These are phyloP conservation scores for Nothoprocta perdicaria DNA, from an alignment of 2,113 vertebrate species.

Conservation along the genomic window DNA sequence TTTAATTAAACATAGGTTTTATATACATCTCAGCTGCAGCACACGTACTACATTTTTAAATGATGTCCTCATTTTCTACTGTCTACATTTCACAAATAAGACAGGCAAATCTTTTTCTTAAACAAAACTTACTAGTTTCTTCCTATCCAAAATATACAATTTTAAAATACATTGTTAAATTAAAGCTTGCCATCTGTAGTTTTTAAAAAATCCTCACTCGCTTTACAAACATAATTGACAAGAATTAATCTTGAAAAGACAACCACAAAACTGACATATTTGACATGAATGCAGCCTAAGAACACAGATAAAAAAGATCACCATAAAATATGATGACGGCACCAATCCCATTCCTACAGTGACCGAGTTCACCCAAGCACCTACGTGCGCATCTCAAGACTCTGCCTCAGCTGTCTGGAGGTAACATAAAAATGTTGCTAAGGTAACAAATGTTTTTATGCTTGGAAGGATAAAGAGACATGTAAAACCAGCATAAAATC, in stretches of 20 bases:
- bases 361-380: not conserved
- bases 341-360: not conserved
- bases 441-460: slow-evolving; percentile 24
- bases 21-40: too few species aligned
- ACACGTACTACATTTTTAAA: not conserved
- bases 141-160: not conserved
- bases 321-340: not conserved
- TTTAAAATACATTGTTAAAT: not conserved
- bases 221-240: not conserved
- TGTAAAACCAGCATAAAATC: slow-evolving; percentile 28
- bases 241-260: not conserved
- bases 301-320: not conserved
- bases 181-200: not conserved
- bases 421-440: slow-evolving; percentile 32
- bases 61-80: not conserved
- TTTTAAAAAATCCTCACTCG: not conserved
- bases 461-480: slow-evolving; percentile 20
- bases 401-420: not conserved
- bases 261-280: not conserved
- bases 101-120: not conserved
- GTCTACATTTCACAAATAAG: not conserved
- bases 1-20: not conserved
- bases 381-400: not conserved
- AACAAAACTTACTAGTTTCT: not conserved
- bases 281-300: not conserved